Evolutionary conservation across 2,113 vertebrate species (phyloP).

Genomic region (Rhipidura dahli): DNA sequence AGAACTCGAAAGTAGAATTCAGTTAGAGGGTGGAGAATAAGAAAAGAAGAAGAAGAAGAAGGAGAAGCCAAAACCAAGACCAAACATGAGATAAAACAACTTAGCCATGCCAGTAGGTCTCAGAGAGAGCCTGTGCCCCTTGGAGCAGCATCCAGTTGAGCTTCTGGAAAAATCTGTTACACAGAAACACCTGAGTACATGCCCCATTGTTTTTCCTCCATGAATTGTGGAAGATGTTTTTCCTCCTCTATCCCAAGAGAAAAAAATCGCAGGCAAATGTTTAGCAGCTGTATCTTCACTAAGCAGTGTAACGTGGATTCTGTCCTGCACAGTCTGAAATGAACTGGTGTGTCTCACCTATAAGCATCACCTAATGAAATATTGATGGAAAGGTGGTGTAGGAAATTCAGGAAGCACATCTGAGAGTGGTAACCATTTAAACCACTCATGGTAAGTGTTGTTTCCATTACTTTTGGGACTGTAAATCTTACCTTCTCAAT

Average conservation of each 20-base stretch:
- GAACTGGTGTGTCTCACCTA: not conserved
- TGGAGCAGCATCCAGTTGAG: accelerated
- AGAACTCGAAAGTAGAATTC: not conserved
- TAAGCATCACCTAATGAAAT: not conserved
- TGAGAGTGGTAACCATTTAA: not conserved
- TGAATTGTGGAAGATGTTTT: not conserved
- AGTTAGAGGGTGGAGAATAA: not conserved
- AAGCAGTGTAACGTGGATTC: not conserved
- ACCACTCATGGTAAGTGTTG: not conserved
- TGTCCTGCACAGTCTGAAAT: not conserved
- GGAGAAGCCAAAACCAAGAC: not conserved
- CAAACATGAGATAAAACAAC: not conserved
- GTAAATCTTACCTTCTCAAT: not conserved
- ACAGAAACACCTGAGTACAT: not conserved
- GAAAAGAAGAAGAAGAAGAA: not conserved
- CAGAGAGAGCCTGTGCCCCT: not conserved
- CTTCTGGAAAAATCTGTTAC: not conserved
- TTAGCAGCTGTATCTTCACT: not conserved
- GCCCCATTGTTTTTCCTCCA: accelerated
- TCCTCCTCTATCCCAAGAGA: not conserved
- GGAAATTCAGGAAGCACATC: not conserved
- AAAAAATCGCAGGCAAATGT: not conserved
- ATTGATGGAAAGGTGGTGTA: not conserved
- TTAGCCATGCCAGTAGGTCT: accelerated
- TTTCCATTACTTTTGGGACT: not conserved